Evolutionary conservation across 1,140 invertebrate genomes (phyloP), one percentile per base, ranked within the genome.

Genomic region (Eupristina koningsbergeri): DNA sequence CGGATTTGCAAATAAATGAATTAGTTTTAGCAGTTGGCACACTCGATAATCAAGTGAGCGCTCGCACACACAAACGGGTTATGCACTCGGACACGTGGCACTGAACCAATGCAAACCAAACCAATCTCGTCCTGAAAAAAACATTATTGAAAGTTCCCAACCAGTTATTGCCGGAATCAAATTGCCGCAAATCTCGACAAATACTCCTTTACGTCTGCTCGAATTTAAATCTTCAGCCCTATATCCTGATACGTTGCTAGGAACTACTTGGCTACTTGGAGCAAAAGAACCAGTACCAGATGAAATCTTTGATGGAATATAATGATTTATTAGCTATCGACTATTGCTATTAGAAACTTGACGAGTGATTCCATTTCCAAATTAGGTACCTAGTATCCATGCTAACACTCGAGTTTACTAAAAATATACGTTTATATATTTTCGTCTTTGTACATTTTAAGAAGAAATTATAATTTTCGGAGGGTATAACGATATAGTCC

Each of bases 1-100:
- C 64, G 31, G 64, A 64, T 15, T 41, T n/a, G 45, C 61, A 63
- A 78, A 63, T 63, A 63, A 78, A 45, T 45, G 17, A 78, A 64
- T 64, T 61, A 41, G 9, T 61, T 17, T 39, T 3, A 17, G 34
- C 31, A 77, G 58, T 53, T 29, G 53, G 3, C n/a, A n/a, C n/a
- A n/a, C n/a, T n/a, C n/a, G n/a, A n/a, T n/a, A n/a, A n/a, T n/a
- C n/a, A n/a, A n/a, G n/a, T n/a, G n/a, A n/a, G n/a, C 8, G 8
- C 34, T 26, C 63, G 9, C 34, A 29, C 26, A n/a, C 34, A 19
- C 9, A 50, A 31, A 41, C 58, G 22, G 50, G 31, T 36, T 31
- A 64, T 8, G 19, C 36, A 19, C 31, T 34, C 11, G 34, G 31
- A 58, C 53, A 22, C 22, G 9, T 22, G 53, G 22, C n/a, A n/a